These are phyloP conservation scores for Helicoverpa armigera DNA, from an alignment of 1,140 invertebrate genomes.

Conservation along the genomic window DNA sequence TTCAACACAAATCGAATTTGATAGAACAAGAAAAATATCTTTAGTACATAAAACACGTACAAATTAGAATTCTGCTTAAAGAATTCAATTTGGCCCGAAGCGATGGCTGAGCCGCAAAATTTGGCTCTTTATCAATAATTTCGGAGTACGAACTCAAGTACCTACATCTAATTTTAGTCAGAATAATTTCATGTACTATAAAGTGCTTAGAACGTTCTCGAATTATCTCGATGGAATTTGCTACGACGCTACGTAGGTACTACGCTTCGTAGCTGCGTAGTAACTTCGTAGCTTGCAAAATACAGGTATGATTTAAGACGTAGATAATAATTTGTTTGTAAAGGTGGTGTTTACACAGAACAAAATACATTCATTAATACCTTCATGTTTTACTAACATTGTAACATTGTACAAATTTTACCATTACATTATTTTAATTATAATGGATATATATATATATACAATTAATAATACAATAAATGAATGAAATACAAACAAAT, in stretches of 20 bases:
- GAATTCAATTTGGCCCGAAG: constrained; percentile 38
- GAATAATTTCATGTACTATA: constrained; percentile 32
- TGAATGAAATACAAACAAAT: no score
- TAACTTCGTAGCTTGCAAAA: background rate
- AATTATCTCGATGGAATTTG: background rate
- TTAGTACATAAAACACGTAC: constrained; percentile 28
- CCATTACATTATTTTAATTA: no score
- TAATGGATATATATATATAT: no score
- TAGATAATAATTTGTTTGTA: no score
- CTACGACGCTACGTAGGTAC: constrained; percentile 7
- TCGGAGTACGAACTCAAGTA: background rate
- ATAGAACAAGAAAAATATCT: background rate
- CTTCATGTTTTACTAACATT: no score
- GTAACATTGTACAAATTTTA: no score
- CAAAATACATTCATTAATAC: no score
- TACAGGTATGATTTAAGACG: no score
- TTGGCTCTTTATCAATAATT: constrained; percentile 47
- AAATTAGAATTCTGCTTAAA: constrained; percentile 28
- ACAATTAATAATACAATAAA: no score
- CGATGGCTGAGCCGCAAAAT: constrained; percentile 31
- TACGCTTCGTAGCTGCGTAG: constrained; percentile 10
- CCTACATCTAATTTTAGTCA: constrained; percentile 36
- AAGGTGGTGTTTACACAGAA: background rate
- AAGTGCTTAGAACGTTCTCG: background rate
- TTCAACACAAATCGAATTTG: no score